Percentiles rank a stretch among this genome's conserved stretches.
These are phyloP conservation scores for Microplitis demolitor DNA, from an alignment of 1,140 invertebrate genomes.

Conservation along the genomic window DNA sequence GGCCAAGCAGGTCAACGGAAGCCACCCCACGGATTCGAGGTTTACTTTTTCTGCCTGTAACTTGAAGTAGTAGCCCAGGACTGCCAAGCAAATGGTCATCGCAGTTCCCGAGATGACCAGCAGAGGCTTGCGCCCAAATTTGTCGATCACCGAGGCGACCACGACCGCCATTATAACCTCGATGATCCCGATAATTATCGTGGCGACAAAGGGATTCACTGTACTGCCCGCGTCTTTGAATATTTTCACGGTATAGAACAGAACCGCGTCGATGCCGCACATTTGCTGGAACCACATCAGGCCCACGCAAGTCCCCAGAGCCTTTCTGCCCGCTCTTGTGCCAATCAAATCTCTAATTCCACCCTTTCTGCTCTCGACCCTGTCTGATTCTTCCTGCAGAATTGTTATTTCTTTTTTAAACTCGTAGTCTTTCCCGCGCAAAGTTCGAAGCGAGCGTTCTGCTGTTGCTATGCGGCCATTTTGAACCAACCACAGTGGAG, in stretches of 20 bases:
- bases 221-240: conserved; percentile 65
- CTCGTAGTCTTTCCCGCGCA: conserved; percentile 70
- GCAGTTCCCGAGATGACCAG: conserved; percentile 61
- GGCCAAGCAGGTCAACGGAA: conserved; percentile 56
- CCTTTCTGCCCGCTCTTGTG: conserved; percentile 59
- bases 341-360: conserved; percentile 46
- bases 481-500: conserved; percentile 71
- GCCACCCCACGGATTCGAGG: conserved; percentile 53
- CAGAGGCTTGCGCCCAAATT: conserved; percentile 67
- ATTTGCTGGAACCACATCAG: conserved; percentile 70
- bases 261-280: conserved; percentile 71
- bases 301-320: conserved; percentile 56
- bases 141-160: conserved; percentile 65
- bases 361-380: conserved; percentile 46
- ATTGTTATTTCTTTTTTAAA: conserved; percentile 64
- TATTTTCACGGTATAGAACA: conserved; percentile 73
- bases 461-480: conserved; percentile 30
- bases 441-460: conserved; percentile 59
- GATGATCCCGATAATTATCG: conserved; percentile 70
- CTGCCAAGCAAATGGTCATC: conserved; percentile 62
- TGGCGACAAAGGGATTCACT: conserved; percentile 65
- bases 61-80: conserved; percentile 65
- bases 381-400: conserved; percentile 67
- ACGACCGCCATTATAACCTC: conserved; percentile 64
- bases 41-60: conserved; percentile 51